Evolutionary conservation across 2,888 invertebrate genomes (phyloP), one percentile per base, ranked within the genome.

Genomic region (Hybos culiciformis): DNA sequence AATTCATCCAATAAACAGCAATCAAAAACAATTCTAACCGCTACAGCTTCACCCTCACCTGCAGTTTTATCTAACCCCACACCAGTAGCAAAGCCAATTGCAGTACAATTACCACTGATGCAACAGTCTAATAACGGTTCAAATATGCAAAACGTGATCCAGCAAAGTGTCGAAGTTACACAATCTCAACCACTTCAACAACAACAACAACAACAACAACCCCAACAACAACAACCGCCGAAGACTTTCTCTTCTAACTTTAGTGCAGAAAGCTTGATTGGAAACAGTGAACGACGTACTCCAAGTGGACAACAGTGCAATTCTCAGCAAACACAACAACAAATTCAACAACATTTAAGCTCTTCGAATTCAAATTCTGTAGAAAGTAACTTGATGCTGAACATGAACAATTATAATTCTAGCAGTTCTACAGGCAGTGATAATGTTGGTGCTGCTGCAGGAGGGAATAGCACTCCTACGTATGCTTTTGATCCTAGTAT

Each of bases 181-280:
- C 29, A 29, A 36, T 6, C 40, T 12, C 29, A 29, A 29, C 12
- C n/a, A n/a, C 12, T n/a, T 29, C 29, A 29, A 29, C 29, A 23
- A 23, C 23, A 29, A 12, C 29, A 29, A 39, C 44, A 32, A 24
- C 43, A 39, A 8, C 37, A 42, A 39, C 42, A 45, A 39, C 39
- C 45, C 42, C 45, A 45, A 37, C 42, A 39, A 15, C 38, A 14
- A 8, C 17, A 32, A 6, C 7, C 32, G 2, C 4, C 32, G 3
- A 36, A 14, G 51, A 61, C 62, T 60, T 59, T 61, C 57, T 59
- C 62, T 53, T 60, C 57, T 53, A 63, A 56, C 54, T 62, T 62
- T 54, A 62, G 52, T 50, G 58, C 60, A 46, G 62, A 62, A 20
- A 62, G 62, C 46, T 45, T 60, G 46, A 53, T 60, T 37, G 56